Conservation (phyloP, 2,888 invertebrate genomes). For the Yponomeuta cagnagella region DNA sequence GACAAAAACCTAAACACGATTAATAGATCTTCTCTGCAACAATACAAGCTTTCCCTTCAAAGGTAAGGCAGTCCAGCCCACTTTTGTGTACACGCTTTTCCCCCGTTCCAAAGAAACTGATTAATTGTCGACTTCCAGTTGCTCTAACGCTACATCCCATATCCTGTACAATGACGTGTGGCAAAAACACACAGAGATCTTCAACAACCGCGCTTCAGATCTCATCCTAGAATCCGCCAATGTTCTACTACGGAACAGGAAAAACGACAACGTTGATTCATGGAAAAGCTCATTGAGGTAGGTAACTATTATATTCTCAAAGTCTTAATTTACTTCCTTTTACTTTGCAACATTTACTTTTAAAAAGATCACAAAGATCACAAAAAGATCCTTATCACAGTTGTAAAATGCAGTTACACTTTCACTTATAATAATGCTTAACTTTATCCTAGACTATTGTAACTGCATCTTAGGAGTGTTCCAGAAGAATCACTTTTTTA, state of each 20-base stretch:
- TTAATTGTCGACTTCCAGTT: slow-evolving; percentile 31
- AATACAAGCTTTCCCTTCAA: slow-evolving; percentile 35
- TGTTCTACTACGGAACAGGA: slow-evolving; percentile 30
- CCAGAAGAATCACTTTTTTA: too few species aligned
- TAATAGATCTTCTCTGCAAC: slow-evolving; percentile 33
- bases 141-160: slow-evolving; percentile 43
- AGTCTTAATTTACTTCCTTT: slow-evolving; percentile 13
- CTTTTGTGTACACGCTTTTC: background rate
- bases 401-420: too few species aligned
- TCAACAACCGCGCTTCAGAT: slow-evolving; percentile 30
- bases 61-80: slow-evolving; percentile 28
- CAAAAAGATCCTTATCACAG: too few species aligned
- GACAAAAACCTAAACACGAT: slow-evolving; percentile 29
- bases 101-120: too few species aligned
- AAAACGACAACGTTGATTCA: slow-evolving; percentile 31
- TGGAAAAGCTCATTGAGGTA: slow-evolving; percentile 53
- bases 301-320: background rate
- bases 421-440: too few species aligned
- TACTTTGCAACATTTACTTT: background rate
- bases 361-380: background rate
- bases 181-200: slow-evolving; percentile 33
- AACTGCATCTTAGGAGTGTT: too few species aligned
- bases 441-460: too few species aligned
- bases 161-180: slow-evolving; percentile 41
- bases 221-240: slow-evolving; percentile 35